Conservation (phyloP, 1,140 invertebrate species). For the Caerostris extrusa region DNA sequence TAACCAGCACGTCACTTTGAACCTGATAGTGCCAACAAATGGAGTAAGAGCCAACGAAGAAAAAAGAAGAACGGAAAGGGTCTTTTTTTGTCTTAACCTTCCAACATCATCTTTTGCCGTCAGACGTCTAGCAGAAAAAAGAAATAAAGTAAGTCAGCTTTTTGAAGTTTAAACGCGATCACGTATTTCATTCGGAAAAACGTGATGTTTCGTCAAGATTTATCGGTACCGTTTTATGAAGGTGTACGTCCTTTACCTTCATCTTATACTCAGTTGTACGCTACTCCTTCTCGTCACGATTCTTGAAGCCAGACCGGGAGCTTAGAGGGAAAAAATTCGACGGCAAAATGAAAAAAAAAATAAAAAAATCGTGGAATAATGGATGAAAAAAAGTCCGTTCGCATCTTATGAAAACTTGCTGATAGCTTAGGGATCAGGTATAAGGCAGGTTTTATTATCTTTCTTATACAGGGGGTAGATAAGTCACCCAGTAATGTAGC, state of each 20-base stretch:
- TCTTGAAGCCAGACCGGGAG: slow-evolving; percentile 25
- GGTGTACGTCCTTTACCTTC: slow-evolving; percentile 58
- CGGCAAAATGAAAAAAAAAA: slow-evolving; percentile 55
- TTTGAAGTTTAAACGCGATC: slow-evolving; percentile 77
- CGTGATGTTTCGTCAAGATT: slow-evolving; percentile 76
- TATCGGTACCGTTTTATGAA: slow-evolving; percentile 75
- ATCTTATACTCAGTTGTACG: slow-evolving; percentile 41
- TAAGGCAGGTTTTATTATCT: slow-evolving; percentile 70
- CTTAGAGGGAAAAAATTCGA: slow-evolving; percentile 71
- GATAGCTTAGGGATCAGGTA: slow-evolving; percentile 74
- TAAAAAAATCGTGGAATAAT: slow-evolving; percentile 63
- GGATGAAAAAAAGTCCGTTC: slow-evolving; percentile 75
- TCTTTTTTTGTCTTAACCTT: slow-evolving; percentile 67
- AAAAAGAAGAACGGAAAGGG: slow-evolving; percentile 8
- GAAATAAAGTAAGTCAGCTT: slow-evolving; percentile 69
- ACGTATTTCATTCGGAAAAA: slow-evolving; percentile 77
- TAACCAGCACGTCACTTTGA: slow-evolving; percentile 34
- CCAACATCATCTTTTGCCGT: slow-evolving; percentile 52
- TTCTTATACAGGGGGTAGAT: slow-evolving; percentile 28
- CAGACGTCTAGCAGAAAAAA: slow-evolving; percentile 63
- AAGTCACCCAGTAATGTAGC: slow-evolving; percentile 35
- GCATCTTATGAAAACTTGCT: slow-evolving; percentile 76
- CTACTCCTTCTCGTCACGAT: slow-evolving; percentile 60
- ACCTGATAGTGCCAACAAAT: neutral
- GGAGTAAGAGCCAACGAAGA: neutral